These are phyloP conservation scores for Latrodectus elegans DNA, from an alignment of 2,888 invertebrate genomes.

Conservation along the genomic window DNA sequence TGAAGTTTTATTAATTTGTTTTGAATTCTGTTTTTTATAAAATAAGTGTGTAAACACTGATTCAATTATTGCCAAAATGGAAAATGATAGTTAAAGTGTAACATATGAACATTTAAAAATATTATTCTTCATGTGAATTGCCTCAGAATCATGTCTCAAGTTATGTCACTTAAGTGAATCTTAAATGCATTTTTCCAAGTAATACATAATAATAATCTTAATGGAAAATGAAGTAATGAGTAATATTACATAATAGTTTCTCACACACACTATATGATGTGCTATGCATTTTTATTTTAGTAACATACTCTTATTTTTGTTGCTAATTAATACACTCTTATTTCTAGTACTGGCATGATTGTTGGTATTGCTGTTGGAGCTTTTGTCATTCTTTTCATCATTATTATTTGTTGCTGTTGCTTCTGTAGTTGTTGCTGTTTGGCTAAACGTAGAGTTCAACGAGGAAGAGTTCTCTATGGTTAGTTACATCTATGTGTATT, in stretches of 20 bases:
- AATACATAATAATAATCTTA: neutral
- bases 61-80: no score
- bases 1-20: no score
- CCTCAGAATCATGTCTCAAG: no score
- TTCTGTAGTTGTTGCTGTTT: slow-evolving; percentile 67
- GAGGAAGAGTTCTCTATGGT: slow-evolving; percentile 60
- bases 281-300: no score
- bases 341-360: slow-evolving; percentile 36
- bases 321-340: neutral
- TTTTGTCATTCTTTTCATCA: slow-evolving; percentile 37
- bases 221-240: neutral
- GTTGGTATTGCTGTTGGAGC: slow-evolving; percentile 48
- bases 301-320: no score
- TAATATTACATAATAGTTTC: neutral
- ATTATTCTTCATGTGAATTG: no score
- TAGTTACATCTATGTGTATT: slow-evolving; percentile 25
- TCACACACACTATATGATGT: no score
- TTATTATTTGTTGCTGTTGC: slow-evolving; percentile 59
- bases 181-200: neutral
- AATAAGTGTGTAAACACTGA: no score
- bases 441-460: slow-evolving; percentile 51
- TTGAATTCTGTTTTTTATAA: no score
- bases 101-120: no score
- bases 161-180: neutral
- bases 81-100: no score